Conservation (phyloP, 1,140 invertebrate species). For the Eurosta solidaginis region DNA sequence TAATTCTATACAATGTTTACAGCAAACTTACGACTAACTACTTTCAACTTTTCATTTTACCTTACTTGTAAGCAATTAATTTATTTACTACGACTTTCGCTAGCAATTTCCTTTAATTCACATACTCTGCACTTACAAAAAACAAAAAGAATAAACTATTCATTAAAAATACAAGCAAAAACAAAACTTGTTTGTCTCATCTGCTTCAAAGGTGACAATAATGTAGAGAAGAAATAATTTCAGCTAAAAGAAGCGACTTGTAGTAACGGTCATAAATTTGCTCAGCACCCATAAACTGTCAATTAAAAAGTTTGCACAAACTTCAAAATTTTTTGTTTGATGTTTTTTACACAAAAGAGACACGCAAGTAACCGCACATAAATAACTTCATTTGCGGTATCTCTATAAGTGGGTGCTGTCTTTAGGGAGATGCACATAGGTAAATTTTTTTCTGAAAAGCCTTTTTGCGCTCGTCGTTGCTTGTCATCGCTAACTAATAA, state of each 20-base stretch:
- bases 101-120: background rate
- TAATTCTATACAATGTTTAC: background rate
- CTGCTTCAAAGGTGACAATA: background rate
- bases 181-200: slow-evolving; percentile 10
- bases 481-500: background rate
- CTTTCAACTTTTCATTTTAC: background rate
- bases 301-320: slow-evolving; percentile 17
- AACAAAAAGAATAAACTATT: background rate
- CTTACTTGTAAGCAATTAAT: background rate
- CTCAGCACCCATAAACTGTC: background rate
- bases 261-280: background rate
- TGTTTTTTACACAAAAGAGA: background rate
- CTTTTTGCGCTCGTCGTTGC: background rate
- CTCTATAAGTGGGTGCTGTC: too few relatives aligned
- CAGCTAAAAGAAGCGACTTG: background rate
- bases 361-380: background rate
- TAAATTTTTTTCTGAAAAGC: too few relatives aligned
- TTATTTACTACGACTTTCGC: background rate
- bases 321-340: background rate
- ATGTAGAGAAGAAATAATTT: background rate
- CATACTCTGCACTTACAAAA: background rate
- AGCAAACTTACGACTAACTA: background rate
- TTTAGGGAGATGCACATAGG: too few relatives aligned
- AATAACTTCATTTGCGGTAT: too few relatives aligned
- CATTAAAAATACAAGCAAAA: background rate